Evolutionary conservation across 2,888 invertebrate genomes (phyloP).

Genomic region (Teinopalpus imperialis): DNA sequence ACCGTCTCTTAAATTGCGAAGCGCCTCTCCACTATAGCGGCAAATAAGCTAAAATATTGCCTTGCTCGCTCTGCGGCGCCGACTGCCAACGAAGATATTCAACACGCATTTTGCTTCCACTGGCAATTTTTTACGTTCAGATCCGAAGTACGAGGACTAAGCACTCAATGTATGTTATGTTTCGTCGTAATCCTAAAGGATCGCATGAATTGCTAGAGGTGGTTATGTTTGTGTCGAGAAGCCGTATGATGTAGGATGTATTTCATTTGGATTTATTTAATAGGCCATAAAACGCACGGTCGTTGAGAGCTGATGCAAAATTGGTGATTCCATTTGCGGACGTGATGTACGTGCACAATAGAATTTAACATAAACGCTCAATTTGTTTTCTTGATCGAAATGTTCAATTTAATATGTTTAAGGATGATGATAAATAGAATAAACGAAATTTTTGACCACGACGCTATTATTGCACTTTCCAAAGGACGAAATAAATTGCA

Average conservation of each 20-base stretch:
- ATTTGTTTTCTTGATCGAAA: conserved; percentile 3
- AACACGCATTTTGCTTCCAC: conserved; percentile 44
- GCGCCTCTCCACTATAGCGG: conserved; percentile 32
- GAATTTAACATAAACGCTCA: conserved; percentile 6
- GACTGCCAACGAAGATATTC: conserved; percentile 41
- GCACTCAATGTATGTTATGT: conserved; percentile 18
- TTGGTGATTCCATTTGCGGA: conserved; percentile 20
- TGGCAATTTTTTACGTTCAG: conserved; percentile 35
- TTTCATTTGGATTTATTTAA: conserved; percentile 29
- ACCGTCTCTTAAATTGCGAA: conserved; percentile 30
- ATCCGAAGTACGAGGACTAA: conserved; percentile 28
- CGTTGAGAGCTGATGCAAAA: conserved; percentile 15
- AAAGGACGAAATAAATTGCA: too few species aligned
- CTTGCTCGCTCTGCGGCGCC: conserved; percentile 24
- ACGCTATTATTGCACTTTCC: too few species aligned
- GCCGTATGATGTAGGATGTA: conserved; percentile 20
- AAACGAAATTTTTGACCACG: too few species aligned
- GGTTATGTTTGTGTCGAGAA: conserved; percentile 15
- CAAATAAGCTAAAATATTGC: conserved; percentile 41
- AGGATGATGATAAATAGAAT: not conserved
- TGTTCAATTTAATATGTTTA: not conserved
- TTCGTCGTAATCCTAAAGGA: conserved; percentile 7
- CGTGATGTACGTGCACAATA: conserved; percentile 8
- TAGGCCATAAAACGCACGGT: conserved; percentile 26
- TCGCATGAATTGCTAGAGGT: conserved; percentile 10